A percentile compares a stretch with the other conserved stretches of the same genome.
phyloP scores from a whole-genome alignment of 2,113 vertebrate genomes.

The Pachycephala philippinensis region DNA sequence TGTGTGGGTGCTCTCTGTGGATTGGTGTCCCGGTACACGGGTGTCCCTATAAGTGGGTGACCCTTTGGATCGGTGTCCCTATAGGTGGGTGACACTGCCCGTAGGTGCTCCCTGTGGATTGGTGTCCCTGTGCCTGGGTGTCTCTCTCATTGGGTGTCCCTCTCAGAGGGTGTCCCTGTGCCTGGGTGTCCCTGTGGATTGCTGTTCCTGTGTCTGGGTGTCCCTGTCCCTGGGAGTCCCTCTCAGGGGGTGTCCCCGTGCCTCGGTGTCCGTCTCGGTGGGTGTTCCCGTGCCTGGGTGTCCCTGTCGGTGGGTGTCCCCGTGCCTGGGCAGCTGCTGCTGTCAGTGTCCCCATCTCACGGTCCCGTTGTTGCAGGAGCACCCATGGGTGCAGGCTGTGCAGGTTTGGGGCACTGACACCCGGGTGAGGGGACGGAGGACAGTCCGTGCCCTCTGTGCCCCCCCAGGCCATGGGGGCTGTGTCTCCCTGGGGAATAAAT shows the following conservation, averaged over 20 bases:
- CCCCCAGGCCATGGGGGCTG: not conserved
- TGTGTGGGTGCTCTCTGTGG: not conserved
- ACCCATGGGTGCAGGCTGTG: not conserved
- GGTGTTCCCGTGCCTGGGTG: not conserved
- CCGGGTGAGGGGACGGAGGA: not conserved
- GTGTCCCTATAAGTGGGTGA: not conserved
- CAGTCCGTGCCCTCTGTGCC: not conserved
- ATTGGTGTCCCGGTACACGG: rapidly evolving
- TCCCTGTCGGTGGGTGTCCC: not conserved
- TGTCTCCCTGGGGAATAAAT: not conserved
- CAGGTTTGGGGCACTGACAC: not conserved
- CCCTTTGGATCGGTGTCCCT: not conserved
- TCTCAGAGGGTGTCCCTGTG: not conserved
- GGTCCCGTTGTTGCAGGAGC: not conserved
- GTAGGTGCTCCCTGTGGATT: not conserved
- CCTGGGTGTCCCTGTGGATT: not conserved
- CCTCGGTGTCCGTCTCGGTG: too few species aligned
- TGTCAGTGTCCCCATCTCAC: not conserved
- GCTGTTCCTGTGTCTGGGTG: too few species aligned
- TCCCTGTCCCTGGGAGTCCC: too few species aligned
- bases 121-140: not conserved
- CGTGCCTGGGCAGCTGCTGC: not conserved
- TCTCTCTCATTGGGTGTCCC: not conserved
- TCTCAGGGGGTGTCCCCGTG: too few species aligned
- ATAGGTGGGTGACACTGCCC: not conserved